Evolutionary conservation across 2,113 vertebrate genomes (phyloP).

Genomic region (Calidris pugnax): DNA sequence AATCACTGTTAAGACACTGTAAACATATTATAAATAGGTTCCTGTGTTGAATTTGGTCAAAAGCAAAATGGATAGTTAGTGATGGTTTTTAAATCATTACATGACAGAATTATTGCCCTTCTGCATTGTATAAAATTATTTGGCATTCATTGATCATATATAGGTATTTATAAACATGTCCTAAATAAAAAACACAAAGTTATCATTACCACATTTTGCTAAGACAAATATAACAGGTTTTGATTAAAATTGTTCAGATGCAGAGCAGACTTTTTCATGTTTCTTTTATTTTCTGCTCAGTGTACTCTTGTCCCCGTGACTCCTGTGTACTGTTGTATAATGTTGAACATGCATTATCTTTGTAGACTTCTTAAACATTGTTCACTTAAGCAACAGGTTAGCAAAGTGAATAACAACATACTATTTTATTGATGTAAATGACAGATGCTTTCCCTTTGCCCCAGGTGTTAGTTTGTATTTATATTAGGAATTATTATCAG

Average conservation of each 20-base stretch:
- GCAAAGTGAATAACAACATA: not conserved
- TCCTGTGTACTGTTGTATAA: rapidly evolving
- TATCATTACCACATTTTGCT: not conserved
- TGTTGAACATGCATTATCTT: not conserved
- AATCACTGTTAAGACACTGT: not conserved
- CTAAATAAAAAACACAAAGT: not conserved
- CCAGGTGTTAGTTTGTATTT: not conserved
- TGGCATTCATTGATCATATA: not conserved
- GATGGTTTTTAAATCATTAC: not conserved
- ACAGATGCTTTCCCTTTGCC: not conserved
- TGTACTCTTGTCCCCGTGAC: not conserved
- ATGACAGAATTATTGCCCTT: not conserved
- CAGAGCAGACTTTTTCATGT: not conserved
- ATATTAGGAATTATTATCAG: not conserved
- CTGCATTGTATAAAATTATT: not conserved
- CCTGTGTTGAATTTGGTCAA: not conserved
- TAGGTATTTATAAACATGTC: not conserved
- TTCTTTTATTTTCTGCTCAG: not conserved
- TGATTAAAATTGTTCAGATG: not conserved
- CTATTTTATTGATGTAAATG: not conserved
- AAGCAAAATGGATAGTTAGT: not conserved
- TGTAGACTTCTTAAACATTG: not conserved
- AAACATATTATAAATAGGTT: not conserved
- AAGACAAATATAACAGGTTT: not conserved
- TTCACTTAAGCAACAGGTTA: not conserved